Evolutionary conservation across 2,113 vertebrate genomes (phyloP).

Genomic region (Sceloporus tristichus): DNA sequence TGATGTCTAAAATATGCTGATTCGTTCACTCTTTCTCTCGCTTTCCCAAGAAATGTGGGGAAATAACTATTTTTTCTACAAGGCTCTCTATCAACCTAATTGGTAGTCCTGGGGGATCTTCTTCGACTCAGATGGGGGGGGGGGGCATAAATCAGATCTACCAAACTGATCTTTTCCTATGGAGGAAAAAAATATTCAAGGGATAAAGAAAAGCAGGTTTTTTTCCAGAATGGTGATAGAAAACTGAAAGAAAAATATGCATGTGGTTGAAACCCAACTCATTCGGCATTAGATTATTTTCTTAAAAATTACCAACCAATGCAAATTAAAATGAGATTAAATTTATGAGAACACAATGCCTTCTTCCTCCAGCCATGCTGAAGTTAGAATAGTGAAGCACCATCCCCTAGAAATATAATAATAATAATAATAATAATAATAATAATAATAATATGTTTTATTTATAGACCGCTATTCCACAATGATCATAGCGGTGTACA

Average conservation of each 20-base stretch:
- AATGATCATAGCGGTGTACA: no score
- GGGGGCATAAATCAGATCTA: conserved; percentile 66
- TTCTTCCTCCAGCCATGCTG: neutral
- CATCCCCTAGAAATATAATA: no score
- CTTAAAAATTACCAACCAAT: neutral
- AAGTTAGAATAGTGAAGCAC: neutral
- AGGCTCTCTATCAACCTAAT: conserved; percentile 73
- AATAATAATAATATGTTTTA: no score
- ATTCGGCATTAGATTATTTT: neutral
- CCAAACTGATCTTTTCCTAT: conserved; percentile 47
- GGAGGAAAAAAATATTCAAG: neutral
- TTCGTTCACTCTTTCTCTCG: conserved; percentile 56
- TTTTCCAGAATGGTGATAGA: conserved; percentile 15
- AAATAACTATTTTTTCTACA: conserved; percentile 65
- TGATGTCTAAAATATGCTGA: conserved; percentile 71
- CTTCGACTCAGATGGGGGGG: conserved; percentile 46
- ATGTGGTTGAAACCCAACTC: neutral
- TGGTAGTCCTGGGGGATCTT: conserved; percentile 55
- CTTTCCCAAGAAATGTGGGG: neutral
- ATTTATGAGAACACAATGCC: neutral
- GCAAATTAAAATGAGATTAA: neutral
- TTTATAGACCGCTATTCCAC: no score
- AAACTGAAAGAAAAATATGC: neutral
- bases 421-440: no score
- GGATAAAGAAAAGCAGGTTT: neutral